These are phyloP conservation scores for Picathartes gymnocephalus DNA, from an alignment of 2,113 vertebrate species.

Conservation along the genomic window DNA sequence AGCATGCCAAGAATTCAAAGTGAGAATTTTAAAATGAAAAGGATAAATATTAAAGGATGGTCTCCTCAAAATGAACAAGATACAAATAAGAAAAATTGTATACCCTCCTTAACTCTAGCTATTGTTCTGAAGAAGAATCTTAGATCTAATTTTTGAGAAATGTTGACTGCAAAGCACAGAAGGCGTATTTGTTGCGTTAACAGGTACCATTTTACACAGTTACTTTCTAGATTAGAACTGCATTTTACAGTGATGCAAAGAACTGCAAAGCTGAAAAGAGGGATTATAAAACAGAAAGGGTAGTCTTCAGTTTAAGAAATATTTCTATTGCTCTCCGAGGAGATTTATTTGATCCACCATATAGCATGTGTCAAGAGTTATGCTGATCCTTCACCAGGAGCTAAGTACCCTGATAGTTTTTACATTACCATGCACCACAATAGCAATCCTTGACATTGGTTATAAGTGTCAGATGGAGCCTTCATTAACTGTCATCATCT, in stretches of 20 bases:
- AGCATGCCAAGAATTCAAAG: not conserved
- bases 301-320: slow-evolving; percentile 8
- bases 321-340: not conserved
- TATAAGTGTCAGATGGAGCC: slow-evolving; percentile 12
- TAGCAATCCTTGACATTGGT: slow-evolving; percentile 43
- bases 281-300: not conserved
- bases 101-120: not conserved
- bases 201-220: not conserved
- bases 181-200: not conserved
- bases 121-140: not conserved
- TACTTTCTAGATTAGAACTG: slow-evolving; percentile 17
- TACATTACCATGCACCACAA: slow-evolving; percentile 17
- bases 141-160: not conserved
- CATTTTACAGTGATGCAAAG: not conserved
- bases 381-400: not conserved
- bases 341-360: slow-evolving; percentile 35
- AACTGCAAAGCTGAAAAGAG: slow-evolving; percentile 16
- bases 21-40: not conserved
- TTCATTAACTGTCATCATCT: slow-evolving; percentile 38
- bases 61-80: not conserved
- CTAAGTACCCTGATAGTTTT: slow-evolving; percentile 24
- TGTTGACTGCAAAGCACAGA: not conserved
- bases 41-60: not conserved
- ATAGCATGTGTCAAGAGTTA: slow-evolving; percentile 11
- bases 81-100: not conserved